Evolutionary conservation across 1,140 invertebrate species (phyloP).

Genomic region (Oncopodura yosiiana): DNA sequence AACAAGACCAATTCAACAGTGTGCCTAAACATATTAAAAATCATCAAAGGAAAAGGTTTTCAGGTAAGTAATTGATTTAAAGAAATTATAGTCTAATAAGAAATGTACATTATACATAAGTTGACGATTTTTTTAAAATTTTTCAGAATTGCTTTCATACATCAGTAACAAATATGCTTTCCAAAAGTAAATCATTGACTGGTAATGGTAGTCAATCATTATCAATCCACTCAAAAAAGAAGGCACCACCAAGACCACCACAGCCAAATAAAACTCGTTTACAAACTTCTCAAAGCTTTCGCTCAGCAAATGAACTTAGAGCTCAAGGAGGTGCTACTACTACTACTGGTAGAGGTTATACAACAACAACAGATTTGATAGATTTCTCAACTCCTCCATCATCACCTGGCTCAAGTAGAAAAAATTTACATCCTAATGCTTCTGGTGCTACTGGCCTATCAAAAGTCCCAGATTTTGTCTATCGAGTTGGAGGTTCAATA

Average conservation of each 20-base stretch:
- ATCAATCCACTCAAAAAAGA: too few species aligned
- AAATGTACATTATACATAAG: too few species aligned
- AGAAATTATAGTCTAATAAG: too few species aligned
- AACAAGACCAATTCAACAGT: too few species aligned
- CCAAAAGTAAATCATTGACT: too few species aligned
- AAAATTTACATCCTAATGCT: neutral
- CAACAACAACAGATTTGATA: constrained; percentile 17
- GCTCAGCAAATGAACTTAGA: neutral
- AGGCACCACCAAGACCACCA: constrained; percentile 16
- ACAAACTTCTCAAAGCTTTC: constrained; percentile 24
- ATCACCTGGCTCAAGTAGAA: constrained; percentile 1
- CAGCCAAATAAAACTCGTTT: constrained; percentile 7
- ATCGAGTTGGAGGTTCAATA: constrained; percentile 30
- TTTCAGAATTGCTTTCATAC: too few species aligned
- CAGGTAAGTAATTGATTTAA: too few species aligned
- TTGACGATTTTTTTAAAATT: too few species aligned
- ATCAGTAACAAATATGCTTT: too few species aligned
- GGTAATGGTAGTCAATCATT: too few species aligned
- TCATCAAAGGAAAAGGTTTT: too few species aligned
- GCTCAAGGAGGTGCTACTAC: neutral
- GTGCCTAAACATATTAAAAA: too few species aligned
- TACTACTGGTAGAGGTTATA: neutral
- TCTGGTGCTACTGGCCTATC: neutral
- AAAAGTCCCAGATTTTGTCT: constrained; percentile 20
- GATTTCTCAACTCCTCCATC: constrained; percentile 25